These are phyloP conservation scores for Romanogobio albipinnatus DNA, from an alignment of 2,113 vertebrate genomes.

Conservation along the genomic window DNA sequence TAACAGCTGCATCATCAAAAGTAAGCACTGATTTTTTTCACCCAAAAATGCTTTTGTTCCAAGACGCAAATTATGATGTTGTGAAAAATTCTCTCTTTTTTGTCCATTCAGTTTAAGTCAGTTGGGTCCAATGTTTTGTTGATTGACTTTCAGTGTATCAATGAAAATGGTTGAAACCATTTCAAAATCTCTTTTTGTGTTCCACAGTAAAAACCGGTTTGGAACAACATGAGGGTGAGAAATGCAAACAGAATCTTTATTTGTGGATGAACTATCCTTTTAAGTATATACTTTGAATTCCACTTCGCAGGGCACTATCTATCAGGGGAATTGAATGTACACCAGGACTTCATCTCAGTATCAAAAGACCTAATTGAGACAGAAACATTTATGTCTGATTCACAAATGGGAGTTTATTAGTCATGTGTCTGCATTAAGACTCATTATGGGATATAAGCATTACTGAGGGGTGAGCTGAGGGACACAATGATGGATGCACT, in stretches of 20 bases:
- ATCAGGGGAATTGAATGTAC: not conserved
- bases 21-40: too few relatives aligned
- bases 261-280: not conserved
- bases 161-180: not conserved
- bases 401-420: slow-evolving; percentile 13
- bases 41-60: too few relatives aligned
- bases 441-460: slow-evolving; percentile 26
- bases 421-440: slow-evolving; percentile 20
- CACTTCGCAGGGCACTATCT: not conserved
- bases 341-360: not conserved
- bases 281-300: not conserved
- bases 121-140: not conserved
- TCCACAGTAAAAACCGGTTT: not conserved
- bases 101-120: not conserved
- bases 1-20: not conserved
- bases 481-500: slow-evolving; percentile 30
- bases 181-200: not conserved
- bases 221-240: too few relatives aligned
- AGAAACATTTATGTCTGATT: not conserved
- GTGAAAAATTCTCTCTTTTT: not conserved
- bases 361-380: not conserved
- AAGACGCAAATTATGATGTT: not conserved
- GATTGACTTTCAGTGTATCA: not conserved
- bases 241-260: not conserved
- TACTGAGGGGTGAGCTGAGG: not conserved